Base-by-base conservation (phyloP, 2,888 invertebrate genomes). In the Argyresthia albistria region DNA sequence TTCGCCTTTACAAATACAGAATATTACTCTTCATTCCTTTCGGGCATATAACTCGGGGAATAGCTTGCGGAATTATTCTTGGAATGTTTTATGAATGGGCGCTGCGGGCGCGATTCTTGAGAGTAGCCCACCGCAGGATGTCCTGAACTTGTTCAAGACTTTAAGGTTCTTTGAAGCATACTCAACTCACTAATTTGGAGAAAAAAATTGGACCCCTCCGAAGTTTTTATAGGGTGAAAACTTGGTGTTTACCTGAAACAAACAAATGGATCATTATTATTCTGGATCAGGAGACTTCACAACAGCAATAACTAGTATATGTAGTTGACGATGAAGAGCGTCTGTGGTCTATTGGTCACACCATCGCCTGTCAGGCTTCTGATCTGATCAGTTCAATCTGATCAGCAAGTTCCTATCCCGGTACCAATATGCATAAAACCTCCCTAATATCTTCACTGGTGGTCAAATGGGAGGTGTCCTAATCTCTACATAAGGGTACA, bases 51-150 rank as follows among this genome's bases (percentile, higher is more conserved):
- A 72, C 70, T 79, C 75, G 73, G 67, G 69, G 70, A 76, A 73
- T 71, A 73, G 66, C 63, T 70, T 64, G 66, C 65, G 64, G 66
- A 71, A 69, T 70, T 71, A 74, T 25, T 70, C 70, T 56, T 61
- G 62, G 68, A 71, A 71, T 75, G 61, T 75, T 76, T 75, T 73
- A 72, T 72, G 72, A 73, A 74, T 70, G 67, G 66, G 66, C 62
- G 63, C 71, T 70, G 57, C 63, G 60, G 60, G 63, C 60, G 56
- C 55, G 57, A 58, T 59, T 59, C 60, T 60, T 58, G 56, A 25
- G 58, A 46, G 12, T 14, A 10, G 8, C 14, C 1, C 2, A 6
- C 48, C 48, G 48, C 8, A 37, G 15, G 12, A 25, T 37, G 48
- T 15, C 15, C 14, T 48, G 10, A 36, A 48, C 14, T 48, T 12